A percentile compares a stretch with the other conserved stretches of the same genome.
phyloP scores from a whole-genome alignment of 2,888 invertebrate genomes.

The Acanthococcus lagerstroemiae region DNA sequence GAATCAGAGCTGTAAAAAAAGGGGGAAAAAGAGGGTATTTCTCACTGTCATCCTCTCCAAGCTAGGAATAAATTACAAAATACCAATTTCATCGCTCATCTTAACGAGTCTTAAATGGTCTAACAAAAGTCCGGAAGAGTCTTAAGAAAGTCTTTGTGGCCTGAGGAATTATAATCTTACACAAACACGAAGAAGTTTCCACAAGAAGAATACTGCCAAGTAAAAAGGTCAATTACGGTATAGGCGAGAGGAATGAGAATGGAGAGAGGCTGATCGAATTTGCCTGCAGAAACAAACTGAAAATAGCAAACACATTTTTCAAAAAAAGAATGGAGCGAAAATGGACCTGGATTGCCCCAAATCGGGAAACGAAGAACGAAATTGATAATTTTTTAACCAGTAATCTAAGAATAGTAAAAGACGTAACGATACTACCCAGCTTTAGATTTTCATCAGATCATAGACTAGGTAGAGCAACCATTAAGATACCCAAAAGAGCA shows the following conservation, averaged over 20 bases:
- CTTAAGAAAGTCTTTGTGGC: too few species aligned
- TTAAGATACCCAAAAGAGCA: background rate
- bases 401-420: background rate
- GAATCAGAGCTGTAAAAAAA: too few species aligned
- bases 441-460: background rate
- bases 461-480: background rate
- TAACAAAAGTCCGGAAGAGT: too few species aligned
- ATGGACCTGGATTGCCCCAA: background rate
- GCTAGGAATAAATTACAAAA: too few species aligned
- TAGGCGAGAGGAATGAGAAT: background rate
- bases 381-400: background rate
- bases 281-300: background rate
- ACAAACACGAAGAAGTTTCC: too few species aligned
- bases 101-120: too few species aligned
- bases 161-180: too few species aligned
- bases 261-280: background rate
- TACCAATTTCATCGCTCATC: too few species aligned
- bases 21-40: too few species aligned
- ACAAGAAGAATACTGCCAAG: too few species aligned
- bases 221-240: too few species aligned
- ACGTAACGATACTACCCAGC: background rate
- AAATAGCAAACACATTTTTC: background rate
- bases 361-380: background rate
- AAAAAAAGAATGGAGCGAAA: background rate
- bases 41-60: too few species aligned